Percentiles rank a stretch among this genome's conserved stretches.
Conservation (phyloP, 2,888 invertebrate genomes). For the Apodemia arnacis region DNA sequence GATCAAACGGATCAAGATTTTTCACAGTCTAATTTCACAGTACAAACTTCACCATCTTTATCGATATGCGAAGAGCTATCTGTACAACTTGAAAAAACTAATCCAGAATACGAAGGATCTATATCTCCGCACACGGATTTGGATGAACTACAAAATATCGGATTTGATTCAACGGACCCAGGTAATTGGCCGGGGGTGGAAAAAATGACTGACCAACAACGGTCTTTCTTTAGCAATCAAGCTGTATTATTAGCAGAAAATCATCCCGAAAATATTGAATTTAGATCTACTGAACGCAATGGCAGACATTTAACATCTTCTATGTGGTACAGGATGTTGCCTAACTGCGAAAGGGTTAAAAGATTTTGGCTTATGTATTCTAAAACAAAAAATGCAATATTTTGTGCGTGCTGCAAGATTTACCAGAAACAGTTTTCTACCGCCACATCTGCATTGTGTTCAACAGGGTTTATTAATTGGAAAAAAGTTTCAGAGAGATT, state of each 20-base stretch:
- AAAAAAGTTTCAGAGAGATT: constrained; percentile 77
- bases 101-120: constrained; percentile 39
- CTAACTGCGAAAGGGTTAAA: constrained; percentile 78
- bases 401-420: constrained; percentile 63
- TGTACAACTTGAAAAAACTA: constrained; percentile 42
- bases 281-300: constrained; percentile 74
- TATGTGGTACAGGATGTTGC: constrained; percentile 79
- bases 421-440: constrained; percentile 63
- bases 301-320: constrained; percentile 62
- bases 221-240: constrained; percentile 69
- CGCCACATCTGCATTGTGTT: constrained; percentile 73
- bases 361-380: constrained; percentile 80
- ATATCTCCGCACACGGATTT: too few species aligned
- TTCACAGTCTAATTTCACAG: constrained; percentile 23
- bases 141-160: too few species aligned
- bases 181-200: constrained; percentile 62
- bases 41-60: constrained; percentile 58
- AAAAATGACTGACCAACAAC: constrained; percentile 68
- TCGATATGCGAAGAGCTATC: constrained; percentile 58
- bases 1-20: constrained; percentile 44
- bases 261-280: constrained; percentile 63
- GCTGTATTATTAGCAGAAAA: constrained; percentile 76
- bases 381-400: constrained; percentile 77
- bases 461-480: constrained; percentile 74
- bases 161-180: neutral